A percentile compares a stretch with the other conserved stretches of the same genome.
Conservation (phyloP, 2,797 vertebrate genomes). For the Phylloscopus collybita region DNA sequence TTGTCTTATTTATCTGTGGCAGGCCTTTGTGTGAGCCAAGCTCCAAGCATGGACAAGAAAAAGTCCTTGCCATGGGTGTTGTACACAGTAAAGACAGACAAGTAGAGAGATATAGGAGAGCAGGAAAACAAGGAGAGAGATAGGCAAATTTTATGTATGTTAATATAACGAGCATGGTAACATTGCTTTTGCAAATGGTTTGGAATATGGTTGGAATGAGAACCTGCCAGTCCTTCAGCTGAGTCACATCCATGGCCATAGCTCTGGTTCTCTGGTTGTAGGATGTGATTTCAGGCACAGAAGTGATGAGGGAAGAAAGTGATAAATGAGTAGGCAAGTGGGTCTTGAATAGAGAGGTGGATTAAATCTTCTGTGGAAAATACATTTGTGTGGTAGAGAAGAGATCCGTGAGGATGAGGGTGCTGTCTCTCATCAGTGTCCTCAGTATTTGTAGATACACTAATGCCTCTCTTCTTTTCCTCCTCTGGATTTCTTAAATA, state of each 20-base stretch:
- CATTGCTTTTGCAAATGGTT: neutral
- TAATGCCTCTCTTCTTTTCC: neutral
- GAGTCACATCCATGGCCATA: neutral
- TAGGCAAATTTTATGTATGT: neutral
- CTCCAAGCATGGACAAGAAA: neutral
- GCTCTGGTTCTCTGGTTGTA: neutral
- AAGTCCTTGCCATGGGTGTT: neutral
- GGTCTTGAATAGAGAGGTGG: neutral
- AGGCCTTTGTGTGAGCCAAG: neutral
- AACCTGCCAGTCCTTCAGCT: neutral
- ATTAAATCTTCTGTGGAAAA: neutral
- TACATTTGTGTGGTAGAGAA: neutral
- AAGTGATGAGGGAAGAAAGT: neutral
- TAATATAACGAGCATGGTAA: neutral
- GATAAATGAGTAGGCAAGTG: neutral
- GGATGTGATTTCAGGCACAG: neutral
- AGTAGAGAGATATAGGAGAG: neutral
- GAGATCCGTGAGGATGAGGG: neutral
- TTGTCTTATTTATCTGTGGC: slow-evolving; percentile 26
- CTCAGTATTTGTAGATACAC: too few relatives aligned
- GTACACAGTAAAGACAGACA: neutral
- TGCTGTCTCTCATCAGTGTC: neutral
- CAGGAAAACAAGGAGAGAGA: neutral
- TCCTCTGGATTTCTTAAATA: neutral
- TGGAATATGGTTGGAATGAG: neutral